Evolutionary conservation across 2,797 vertebrate genomes (phyloP), one percentile per base, ranked within the genome.

Genomic region (Gymnodraco acuticeps): DNA sequence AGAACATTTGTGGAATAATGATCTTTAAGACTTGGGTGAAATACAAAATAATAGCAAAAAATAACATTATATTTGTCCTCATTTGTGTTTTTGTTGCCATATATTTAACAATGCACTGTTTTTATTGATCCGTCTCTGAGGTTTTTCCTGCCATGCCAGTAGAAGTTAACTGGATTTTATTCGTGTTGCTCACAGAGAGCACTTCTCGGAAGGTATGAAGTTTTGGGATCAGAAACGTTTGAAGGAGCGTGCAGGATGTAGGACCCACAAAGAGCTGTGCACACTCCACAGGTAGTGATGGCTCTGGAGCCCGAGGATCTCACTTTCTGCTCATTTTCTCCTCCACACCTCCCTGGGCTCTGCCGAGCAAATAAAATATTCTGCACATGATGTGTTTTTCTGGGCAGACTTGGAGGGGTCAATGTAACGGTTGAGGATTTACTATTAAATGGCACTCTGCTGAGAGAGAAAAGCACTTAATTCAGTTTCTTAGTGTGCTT

Each of bases 361-460:
- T 56, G 31, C n/a, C 11, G 11, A 43, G 78, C 60, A 75, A 50
- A 73, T 59, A 68, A 71, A 59, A 62, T 59, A 64, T 61, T 69
- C 15, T 63, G 56, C n/a, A 41, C 47, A 31, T 75, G 69, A 71
- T 69, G 47, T 85, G 78, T 90, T 91, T 89, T 91, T 89, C 81
- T 88, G 80, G 80, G 85, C 85, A 92, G 89, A 90, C 85, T 80
- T 63, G 3, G 33, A 87, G 89, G 87, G 90, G 84, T 91, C 84
- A 14, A 64, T 83, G 80, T 81, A 91, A 91, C 78, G 45, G 81
- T 81, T 72, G 80, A 81, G 58, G 53, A 87, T 92, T 38, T 81
- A 86, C 75, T 81, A 67, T 81, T 86, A 81, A 87, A 91, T 50
- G 64, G 68, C 19, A 43, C 70, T 79, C 50, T 53, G 62, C 81